Conservation (phyloP, 2,113 vertebrate genomes). For the Balaeniceps rex region DNA sequence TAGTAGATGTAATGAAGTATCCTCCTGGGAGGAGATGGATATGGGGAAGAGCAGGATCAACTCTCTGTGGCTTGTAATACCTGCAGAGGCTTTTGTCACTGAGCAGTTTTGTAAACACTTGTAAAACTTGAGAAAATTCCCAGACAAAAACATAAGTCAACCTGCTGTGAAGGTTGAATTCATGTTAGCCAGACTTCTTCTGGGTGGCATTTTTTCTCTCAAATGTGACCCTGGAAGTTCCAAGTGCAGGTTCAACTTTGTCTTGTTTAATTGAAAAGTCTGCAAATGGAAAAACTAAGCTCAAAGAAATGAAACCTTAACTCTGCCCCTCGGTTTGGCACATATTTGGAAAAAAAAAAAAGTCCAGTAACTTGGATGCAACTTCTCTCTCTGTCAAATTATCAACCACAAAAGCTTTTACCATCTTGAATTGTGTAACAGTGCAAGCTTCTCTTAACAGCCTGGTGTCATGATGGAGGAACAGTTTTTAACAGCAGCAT, state of each 20-base stretch:
- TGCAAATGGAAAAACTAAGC: neutral
- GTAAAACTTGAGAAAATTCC: slow-evolving; percentile 20
- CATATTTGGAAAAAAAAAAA: neutral
- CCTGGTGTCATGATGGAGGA: neutral
- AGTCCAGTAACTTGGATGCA: neutral
- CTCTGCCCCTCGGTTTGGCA: neutral
- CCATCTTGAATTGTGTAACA: neutral
- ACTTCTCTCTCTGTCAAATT: neutral
- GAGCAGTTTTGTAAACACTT: neutral
- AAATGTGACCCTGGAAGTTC: neutral
- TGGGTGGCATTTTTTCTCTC: neutral
- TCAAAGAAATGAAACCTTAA: neutral
- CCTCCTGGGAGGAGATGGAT: neutral
- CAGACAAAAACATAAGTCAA: neutral
- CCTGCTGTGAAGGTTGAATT: neutral
- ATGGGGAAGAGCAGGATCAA: neutral
- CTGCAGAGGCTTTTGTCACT: neutral
- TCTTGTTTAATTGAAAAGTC: neutral
- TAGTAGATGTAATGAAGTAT: neutral
- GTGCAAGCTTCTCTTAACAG: neutral
- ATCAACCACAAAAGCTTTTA: neutral
- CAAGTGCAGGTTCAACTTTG: neutral
- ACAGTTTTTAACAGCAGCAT: slow-evolving; percentile 13
- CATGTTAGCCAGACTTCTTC: neutral
- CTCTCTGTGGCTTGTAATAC: neutral